Evolutionary conservation across 2,797 vertebrate species (phyloP).

Genomic region (Sebastes kiyomatsui): DNA sequence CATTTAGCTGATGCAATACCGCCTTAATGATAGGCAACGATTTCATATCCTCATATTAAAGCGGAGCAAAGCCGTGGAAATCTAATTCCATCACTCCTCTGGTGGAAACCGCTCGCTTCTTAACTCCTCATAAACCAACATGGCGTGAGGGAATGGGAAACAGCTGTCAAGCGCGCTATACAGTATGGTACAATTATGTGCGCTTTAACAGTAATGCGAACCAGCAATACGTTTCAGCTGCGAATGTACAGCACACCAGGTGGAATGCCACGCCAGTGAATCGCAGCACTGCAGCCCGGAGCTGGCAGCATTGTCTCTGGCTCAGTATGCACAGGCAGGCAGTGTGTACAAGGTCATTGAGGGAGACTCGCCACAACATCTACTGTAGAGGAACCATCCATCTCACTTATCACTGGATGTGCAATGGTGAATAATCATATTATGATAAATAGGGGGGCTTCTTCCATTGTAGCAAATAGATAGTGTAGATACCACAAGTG

Average conservation of each 20-base stretch:
- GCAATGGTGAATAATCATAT: constrained; percentile 76
- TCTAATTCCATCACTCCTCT: constrained; percentile 41
- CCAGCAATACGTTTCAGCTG: constrained; percentile 57
- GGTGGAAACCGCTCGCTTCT: constrained; percentile 28
- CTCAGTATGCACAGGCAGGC: constrained; percentile 54
- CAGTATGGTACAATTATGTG: constrained; percentile 60
- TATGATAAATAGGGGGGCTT: constrained; percentile 72
- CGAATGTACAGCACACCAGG: constrained; percentile 49
- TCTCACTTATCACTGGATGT: constrained; percentile 81
- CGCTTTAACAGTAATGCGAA: constrained; percentile 60
- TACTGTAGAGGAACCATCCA: constrained; percentile 61
- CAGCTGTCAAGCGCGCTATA: constrained; percentile 48
- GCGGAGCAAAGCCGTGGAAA: constrained; percentile 29
- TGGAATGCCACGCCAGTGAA: constrained; percentile 55
- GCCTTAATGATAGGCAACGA: constrained; percentile 50
- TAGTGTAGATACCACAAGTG: constrained; percentile 58
- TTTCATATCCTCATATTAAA: constrained; percentile 59
- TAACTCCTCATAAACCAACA: constrained; percentile 43
- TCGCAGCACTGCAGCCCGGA: constrained; percentile 48
- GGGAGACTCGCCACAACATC: constrained; percentile 60
- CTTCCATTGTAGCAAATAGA: constrained; percentile 65
- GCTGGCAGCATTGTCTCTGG: constrained; percentile 60
- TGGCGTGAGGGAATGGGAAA: constrained; percentile 35
- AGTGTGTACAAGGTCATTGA: constrained; percentile 76
- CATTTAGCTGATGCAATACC: constrained; percentile 57